Base-by-base conservation (phyloP, 2,113 vertebrate species). In the Phylloscopus trochiloides region DNA sequence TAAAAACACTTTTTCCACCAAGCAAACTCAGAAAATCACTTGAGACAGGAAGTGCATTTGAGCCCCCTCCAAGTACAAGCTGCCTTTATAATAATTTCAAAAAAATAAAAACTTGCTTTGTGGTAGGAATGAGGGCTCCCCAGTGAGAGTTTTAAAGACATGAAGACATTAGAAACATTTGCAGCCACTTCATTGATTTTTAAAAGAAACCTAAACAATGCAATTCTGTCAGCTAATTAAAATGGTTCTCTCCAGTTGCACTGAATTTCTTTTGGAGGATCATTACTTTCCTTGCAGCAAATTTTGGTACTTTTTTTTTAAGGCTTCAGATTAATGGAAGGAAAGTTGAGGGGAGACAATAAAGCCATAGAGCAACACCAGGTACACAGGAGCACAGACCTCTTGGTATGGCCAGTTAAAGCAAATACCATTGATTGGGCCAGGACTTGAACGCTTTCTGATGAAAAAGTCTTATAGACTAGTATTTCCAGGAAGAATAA, bases 221-320 rank as follows among this genome's bases (percentile, higher is more conserved):
- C 92, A 88, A 90, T 97, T 97, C 90, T 91, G 82, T 93, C 62
- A 88, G 74, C 94, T 98, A 97, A 98, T 98, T 98, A 97, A 96
- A 97, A 93, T 76, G 89, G 83, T 88, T 95, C 92, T 94, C 96
- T 92, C 88, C 91, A 68, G 84, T 96, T 96, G 86, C 92, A 91
- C 57, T 86, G 94, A 94, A 76, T 96, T 97, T 94, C 83, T 92
- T 97, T 96, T 94, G 94, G 93, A 97, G 97, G 93, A 96, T 97
- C 98, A 96, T 97, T 97, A 96, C 93, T 96, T 97, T 92, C 66
- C 86, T 9, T 75, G 54, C 58, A 89, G 91, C 84, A 95, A 95
- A 93, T 94, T 95, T 94, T 79, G 67, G 32, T 93, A 78, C 70
- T 84, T 94, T 89, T 48, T 94, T 94, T 96, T 97, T 95, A 95